These are phyloP conservation scores for Eretmochelys imbricata DNA, from an alignment of 2,113 vertebrate species.

Conservation along the genomic window DNA sequence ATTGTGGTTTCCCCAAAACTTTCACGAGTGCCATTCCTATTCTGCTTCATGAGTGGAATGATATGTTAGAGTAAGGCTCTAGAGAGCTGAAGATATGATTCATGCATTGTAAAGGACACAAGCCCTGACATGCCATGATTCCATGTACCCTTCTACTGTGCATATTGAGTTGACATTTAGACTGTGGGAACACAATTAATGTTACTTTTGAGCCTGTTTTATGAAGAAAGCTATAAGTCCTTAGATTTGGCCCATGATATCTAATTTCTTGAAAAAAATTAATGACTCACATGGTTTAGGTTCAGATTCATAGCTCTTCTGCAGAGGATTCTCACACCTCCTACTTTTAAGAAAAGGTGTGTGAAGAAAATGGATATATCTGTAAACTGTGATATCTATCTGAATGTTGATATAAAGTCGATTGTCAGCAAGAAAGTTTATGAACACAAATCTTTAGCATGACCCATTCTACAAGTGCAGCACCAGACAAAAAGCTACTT, in stretches of 20 bases:
- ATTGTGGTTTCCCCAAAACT: neutral
- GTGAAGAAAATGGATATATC: neutral
- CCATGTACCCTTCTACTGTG: neutral
- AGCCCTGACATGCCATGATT: no score
- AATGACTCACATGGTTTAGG: neutral
- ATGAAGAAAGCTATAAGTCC: neutral
- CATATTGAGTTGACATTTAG: neutral
- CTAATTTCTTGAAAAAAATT: neutral
- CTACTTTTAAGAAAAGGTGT: neutral
- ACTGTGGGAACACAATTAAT: neutral
- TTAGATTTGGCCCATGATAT: neutral
- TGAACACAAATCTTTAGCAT: neutral
- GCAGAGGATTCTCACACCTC: neutral
- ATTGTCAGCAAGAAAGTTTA: neutral
- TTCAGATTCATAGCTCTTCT: neutral
- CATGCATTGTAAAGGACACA: neutral
- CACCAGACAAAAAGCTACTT: neutral
- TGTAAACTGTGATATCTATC: neutral
- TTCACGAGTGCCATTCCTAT: neutral
- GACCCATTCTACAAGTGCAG: neutral
- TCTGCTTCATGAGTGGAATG: no score
- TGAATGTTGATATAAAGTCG: neutral
- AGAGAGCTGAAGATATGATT: neutral
- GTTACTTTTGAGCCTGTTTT: neutral
- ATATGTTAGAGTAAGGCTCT: no score